These are phyloP conservation scores for Drosophila bocqueti DNA, from an alignment of 1,140 invertebrate species.

Conservation along the genomic window DNA sequence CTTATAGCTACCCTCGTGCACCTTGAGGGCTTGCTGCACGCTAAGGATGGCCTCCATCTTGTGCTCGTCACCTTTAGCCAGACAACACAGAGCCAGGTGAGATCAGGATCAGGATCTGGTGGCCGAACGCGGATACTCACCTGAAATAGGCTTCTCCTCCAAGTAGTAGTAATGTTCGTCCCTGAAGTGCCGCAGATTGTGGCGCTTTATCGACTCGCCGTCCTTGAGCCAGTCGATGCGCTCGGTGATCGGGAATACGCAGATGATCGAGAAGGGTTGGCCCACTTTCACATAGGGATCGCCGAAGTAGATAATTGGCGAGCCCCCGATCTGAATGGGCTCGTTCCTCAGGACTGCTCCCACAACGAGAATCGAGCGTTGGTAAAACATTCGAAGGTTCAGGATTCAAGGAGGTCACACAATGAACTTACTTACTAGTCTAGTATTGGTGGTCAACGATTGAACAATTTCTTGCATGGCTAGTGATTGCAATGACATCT, in stretches of 20 bases:
- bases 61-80: conserved; percentile 76
- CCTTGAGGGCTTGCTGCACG: conserved; percentile 76
- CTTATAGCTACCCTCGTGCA: conserved; percentile 83
- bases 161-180: conserved; percentile 78
- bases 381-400: conserved; percentile 19
- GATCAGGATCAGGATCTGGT: background rate
- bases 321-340: conserved; percentile 55
- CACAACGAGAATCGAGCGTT: conserved; percentile 30
- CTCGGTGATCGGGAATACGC: conserved; percentile 78
- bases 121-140: conserved; percentile 67
- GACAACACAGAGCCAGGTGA: conserved; percentile 23
- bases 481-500: conserved; percentile 4
- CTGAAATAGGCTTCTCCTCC: conserved; percentile 70
- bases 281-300: conserved; percentile 76
- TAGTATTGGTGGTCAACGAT: conserved; percentile 23
- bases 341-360: conserved; percentile 37
- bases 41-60: conserved; percentile 80
- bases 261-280: conserved; percentile 79
- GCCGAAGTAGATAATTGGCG: conserved; percentile 74
- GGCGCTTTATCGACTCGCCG: conserved; percentile 73
- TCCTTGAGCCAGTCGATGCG: conserved; percentile 80
- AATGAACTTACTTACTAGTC: conserved; percentile 31
- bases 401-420: conserved; percentile 21
- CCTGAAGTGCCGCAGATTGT: conserved; percentile 80
- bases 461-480: background rate